Conservation (phyloP, 2,113 vertebrate species). For the Haemorhous mexicanus region DNA sequence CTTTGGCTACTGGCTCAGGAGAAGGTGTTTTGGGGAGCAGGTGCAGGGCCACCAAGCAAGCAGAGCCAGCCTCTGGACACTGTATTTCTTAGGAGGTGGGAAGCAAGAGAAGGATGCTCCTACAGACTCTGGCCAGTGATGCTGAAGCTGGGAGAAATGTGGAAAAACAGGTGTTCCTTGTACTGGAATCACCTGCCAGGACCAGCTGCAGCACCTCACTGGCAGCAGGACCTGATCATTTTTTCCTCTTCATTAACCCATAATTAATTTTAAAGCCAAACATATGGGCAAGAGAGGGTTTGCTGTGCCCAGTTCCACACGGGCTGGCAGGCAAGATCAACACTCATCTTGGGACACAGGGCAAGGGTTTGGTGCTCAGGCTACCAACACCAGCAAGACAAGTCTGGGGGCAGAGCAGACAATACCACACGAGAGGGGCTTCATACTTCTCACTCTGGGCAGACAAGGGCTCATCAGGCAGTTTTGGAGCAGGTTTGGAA, state of each 20-base stretch:
- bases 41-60: not conserved
- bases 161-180: rapidly evolving
- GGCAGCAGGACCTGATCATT: not conserved
- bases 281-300: rapidly evolving
- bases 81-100: not conserved
- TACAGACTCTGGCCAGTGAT: not conserved
- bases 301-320: not conserved
- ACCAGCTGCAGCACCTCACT: not conserved
- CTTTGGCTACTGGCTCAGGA: not conserved
- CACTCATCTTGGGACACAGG: not conserved
- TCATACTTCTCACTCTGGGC: constrained; percentile 64
- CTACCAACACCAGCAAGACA: not conserved
- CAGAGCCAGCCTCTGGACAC: not conserved
- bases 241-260: not conserved
- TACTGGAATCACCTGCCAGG: not conserved
- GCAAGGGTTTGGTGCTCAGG: not conserved
- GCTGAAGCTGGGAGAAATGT: not conserved
- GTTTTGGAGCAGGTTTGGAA: constrained; percentile 25
- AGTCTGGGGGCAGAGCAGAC: not conserved
- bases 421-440: not conserved
- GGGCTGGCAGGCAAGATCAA: rapidly evolving
- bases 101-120: not conserved
- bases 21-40: not conserved
- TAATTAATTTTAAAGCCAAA: not conserved
- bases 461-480: not conserved